Base-by-base conservation (phyloP, 2,888 invertebrate genomes). In the Steinernema carpocapsae region DNA sequence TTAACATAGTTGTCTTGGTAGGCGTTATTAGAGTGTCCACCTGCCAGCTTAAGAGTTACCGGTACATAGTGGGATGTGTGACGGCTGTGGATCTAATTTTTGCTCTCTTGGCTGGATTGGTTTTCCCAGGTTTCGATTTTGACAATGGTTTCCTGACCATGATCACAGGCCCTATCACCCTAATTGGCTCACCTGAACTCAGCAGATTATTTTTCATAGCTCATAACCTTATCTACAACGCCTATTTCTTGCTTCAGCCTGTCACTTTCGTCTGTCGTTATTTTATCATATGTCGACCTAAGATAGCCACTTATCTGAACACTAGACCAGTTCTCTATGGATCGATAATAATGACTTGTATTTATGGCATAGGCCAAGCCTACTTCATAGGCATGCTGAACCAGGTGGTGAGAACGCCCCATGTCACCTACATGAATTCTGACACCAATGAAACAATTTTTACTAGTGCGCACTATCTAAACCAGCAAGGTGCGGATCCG, bases 201-300 rank as follows among this genome's bases (percentile, higher is more conserved):
- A 26, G 6, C 26, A 22, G 26, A 22, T 56, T 26, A 22, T 14
- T 56, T 2, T 56, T 56, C 26, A 26, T 56, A 22, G 6, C 26
- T 6, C 26, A 56, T 26, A 56, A 56, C 26, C 56, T 56, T 4
- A 10, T 26, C 24, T 56, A 56, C 26, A 24, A 56, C 56, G 26
- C 56, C 56, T 56, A 56, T 17, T 56, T 56, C 26, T 26, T 56
- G 6, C 56, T 56, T 17, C 56, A 56, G 26, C 56, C 56, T 3
- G 56, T 56, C 26, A 56, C 56, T 26, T 56, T 56, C 26, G 56
- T 56, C 56, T 56, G 56, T 24, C 56, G 56, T 6, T 56, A 56
- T 19, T 56, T 56, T 17, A 17, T 26, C 56, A 56, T 56, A 6
- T 56, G 56, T 24, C 56, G 26, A 19, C 56, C 56, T 3, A 56